A percentile compares a stretch with the other conserved stretches of the same genome.
These are phyloP conservation scores for Liposcelis brunnea DNA, from an alignment of 2,888 invertebrate genomes.

Conservation along the genomic window DNA sequence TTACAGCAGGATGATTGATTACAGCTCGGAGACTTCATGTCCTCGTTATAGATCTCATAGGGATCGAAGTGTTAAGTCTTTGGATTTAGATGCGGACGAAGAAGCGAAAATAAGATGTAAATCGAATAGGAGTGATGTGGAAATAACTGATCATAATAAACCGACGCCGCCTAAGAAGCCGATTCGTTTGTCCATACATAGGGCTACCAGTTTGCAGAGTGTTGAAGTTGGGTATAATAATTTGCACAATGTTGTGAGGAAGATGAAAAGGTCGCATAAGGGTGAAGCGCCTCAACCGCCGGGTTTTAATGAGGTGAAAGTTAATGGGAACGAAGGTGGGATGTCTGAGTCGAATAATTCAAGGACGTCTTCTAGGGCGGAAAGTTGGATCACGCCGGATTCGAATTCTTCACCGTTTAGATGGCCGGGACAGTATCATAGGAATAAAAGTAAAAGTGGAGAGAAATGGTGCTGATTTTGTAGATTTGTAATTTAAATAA, in stretches of 20 bases:
- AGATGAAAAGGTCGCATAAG: constrained; percentile 41
- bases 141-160: constrained; percentile 8
- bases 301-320: neutral
- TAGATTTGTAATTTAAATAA: constrained; percentile 15
- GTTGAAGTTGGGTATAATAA: constrained; percentile 30
- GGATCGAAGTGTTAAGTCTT: constrained; percentile 42
- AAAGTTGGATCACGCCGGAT: constrained; percentile 17
- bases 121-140: constrained; percentile 16
- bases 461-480: constrained; percentile 9
- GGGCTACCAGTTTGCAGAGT: constrained; percentile 66
- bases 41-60: constrained; percentile 3
- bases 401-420: neutral
- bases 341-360: constrained; percentile 2
- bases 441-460: neutral
- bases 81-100: constrained; percentile 54
- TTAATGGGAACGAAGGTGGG: constrained; percentile 1
- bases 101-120: constrained; percentile 26
- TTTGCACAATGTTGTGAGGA: constrained; percentile 19
- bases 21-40: constrained; percentile 34
- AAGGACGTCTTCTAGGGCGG: constrained; percentile 22
- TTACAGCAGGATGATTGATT: constrained; percentile 33
- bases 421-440: constrained; percentile 6
- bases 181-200: constrained; percentile 59
- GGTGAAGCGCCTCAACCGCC: constrained; percentile 27
- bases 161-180: constrained; percentile 78